phyloP scores from a whole-genome alignment of 2,113 vertebrate species.

The Zapornia atra region DNA sequence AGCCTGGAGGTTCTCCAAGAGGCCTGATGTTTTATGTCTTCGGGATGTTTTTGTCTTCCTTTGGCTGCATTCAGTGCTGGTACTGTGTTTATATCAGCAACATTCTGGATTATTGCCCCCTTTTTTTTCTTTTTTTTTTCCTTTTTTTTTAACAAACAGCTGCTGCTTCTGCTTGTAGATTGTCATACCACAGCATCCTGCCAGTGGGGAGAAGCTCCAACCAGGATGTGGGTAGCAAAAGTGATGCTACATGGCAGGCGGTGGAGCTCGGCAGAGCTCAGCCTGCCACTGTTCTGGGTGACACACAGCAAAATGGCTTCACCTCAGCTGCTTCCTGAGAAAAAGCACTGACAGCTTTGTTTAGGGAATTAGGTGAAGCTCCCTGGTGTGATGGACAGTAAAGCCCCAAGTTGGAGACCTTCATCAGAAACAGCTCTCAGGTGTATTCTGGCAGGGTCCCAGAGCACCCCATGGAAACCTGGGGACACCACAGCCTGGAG shows the following conservation, averaged over 20 bases:
- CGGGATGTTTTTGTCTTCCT: slow-evolving; percentile 62
- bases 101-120: slow-evolving; percentile 22
- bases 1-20: slow-evolving; percentile 55
- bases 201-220: not conserved
- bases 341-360: not conserved
- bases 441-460: not conserved
- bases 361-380: not conserved
- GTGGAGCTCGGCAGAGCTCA: not conserved
- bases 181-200: not conserved
- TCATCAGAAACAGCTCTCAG: not conserved
- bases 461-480: not conserved
- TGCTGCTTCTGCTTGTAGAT: slow-evolving; percentile 20
- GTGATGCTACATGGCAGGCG: not conserved
- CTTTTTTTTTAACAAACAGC: not conserved
- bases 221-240: not conserved
- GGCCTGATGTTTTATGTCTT: slow-evolving; percentile 64
- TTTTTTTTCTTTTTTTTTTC: not conserved
- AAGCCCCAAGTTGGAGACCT: not conserved
- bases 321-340: not conserved
- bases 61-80: slow-evolving; percentile 13
- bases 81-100: slow-evolving; percentile 62
- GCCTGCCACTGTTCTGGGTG: not conserved
- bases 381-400: not conserved
- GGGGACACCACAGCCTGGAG: not conserved
- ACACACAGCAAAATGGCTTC: not conserved